These are phyloP conservation scores for Pteropus rufus DNA, from an alignment of 2,797 vertebrate genomes.

Conservation along the genomic window DNA sequence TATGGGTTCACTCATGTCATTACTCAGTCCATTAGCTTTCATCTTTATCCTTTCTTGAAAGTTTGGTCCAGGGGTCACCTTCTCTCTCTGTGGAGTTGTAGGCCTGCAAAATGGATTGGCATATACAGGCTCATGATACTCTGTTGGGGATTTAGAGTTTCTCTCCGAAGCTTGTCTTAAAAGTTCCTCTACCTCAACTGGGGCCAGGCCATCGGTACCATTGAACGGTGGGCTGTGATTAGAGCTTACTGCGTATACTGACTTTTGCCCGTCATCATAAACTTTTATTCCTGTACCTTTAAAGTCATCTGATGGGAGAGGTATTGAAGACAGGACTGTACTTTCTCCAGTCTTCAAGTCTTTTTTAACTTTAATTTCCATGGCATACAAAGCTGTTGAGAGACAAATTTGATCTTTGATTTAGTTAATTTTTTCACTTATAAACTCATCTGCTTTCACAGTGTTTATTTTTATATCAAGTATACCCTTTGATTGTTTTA, in stretches of 20 bases:
- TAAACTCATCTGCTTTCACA: background rate
- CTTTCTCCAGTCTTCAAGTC: constrained; percentile 92
- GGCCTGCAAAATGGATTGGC: constrained; percentile 89
- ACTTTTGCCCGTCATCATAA: constrained; percentile 93
- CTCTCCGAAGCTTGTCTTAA: constrained; percentile 90
- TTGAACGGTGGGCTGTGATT: constrained; percentile 73
- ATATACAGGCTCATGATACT: constrained; percentile 93
- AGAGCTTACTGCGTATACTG: constrained; percentile 88
- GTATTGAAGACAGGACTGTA: constrained; percentile 90
- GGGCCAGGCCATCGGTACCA: constrained; percentile 85
- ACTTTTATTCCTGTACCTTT: constrained; percentile 91
- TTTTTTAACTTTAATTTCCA: constrained; percentile 96
- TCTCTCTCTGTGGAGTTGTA: constrained; percentile 84
- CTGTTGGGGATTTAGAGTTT: constrained; percentile 86
- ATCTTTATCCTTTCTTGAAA: constrained; percentile 56
- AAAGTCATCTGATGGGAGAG: constrained; percentile 87
- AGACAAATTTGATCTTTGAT: background rate
- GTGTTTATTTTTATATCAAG: background rate
- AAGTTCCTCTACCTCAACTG: constrained; percentile 91
- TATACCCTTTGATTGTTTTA: background rate
- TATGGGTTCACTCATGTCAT: constrained; percentile 35
- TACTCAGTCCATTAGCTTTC: constrained; percentile 75
- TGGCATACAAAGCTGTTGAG: constrained; percentile 91
- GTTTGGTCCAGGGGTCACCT: constrained; percentile 72
- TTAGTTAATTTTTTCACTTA: background rate